phyloP scores from a whole-genome alignment of 2,888 invertebrate genomes.

The Lochmaea crataegi region DNA sequence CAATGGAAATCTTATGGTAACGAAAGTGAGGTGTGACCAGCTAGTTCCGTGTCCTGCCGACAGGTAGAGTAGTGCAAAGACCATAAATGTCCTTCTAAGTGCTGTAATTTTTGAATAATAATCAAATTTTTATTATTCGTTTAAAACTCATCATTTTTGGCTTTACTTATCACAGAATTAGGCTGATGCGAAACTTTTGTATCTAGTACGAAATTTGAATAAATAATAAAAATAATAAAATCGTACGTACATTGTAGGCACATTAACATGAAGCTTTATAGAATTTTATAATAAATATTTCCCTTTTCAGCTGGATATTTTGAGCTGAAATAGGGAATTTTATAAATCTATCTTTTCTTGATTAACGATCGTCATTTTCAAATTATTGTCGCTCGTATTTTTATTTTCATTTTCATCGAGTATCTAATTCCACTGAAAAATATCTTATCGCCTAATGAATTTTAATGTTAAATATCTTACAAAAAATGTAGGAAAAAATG shows the following conservation, averaged over 20 bases:
- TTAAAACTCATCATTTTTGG: no score
- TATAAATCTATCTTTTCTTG: slow-evolving; percentile 16
- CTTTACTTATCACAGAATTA: not conserved
- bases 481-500: no score
- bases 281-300: slow-evolving; percentile 29
- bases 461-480: not conserved
- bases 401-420: slow-evolving; percentile 24
- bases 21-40: no score
- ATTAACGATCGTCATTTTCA: slow-evolving; percentile 46
- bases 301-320: slow-evolving; percentile 30
- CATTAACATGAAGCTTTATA: slow-evolving; percentile 38
- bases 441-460: not conserved
- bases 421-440: slow-evolving; percentile 20
- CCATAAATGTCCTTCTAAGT: no score
- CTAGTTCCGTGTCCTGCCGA: no score
- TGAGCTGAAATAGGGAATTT: slow-evolving; percentile 23
- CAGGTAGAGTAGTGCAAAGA: no score
- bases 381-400: slow-evolving; percentile 49
- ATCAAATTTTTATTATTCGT: no score
- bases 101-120: no score
- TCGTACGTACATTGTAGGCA: no score
- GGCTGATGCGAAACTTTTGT: not conserved
- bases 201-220: slow-evolving; percentile 12
- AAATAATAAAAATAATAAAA: no score
- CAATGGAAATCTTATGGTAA: no score